A percentile compares a stretch with the other conserved stretches of the same genome.
These are phyloP conservation scores for Pandemis corylana DNA, from an alignment of 2,888 invertebrate species.

Conservation along the genomic window DNA sequence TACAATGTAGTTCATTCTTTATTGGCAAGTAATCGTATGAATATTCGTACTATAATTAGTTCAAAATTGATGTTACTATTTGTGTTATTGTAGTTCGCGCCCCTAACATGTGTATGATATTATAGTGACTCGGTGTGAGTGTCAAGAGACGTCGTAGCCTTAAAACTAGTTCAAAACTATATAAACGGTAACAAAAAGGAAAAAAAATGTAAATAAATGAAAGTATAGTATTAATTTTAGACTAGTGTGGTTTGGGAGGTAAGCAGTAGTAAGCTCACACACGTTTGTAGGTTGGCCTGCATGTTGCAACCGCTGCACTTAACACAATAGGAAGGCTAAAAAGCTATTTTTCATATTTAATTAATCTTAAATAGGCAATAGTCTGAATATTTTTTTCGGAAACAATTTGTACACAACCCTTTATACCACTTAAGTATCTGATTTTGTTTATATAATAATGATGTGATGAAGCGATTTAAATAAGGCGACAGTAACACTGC, in stretches of 20 bases:
- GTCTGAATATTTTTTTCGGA: too few species aligned
- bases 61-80: conserved; percentile 60
- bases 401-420: too few species aligned
- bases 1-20: conserved; percentile 53
- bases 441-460: too few species aligned
- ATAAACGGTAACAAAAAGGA: conserved; percentile 67
- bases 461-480: too few species aligned
- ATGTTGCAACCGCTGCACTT: conserved; percentile 47
- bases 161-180: conserved; percentile 85
- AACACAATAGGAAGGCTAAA: neutral
- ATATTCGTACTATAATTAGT: conserved; percentile 53
- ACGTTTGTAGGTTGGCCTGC: conserved; percentile 55
- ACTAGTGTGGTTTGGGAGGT: conserved; percentile 69
- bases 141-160: conserved; percentile 81
- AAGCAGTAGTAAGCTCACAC: conserved; percentile 66
- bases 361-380: too few species aligned
- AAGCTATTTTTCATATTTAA: neutral
- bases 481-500: too few species aligned
- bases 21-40: conserved; percentile 55
- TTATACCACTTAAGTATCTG: too few species aligned
- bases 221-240: conserved; percentile 76
- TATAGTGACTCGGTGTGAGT: conserved; percentile 73
- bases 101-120: conserved; percentile 65
- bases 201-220: conserved; percentile 72
- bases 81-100: conserved; percentile 56